phyloP scores from a whole-genome alignment of 2,888 invertebrate species.

The Slavum lentiscoides region DNA sequence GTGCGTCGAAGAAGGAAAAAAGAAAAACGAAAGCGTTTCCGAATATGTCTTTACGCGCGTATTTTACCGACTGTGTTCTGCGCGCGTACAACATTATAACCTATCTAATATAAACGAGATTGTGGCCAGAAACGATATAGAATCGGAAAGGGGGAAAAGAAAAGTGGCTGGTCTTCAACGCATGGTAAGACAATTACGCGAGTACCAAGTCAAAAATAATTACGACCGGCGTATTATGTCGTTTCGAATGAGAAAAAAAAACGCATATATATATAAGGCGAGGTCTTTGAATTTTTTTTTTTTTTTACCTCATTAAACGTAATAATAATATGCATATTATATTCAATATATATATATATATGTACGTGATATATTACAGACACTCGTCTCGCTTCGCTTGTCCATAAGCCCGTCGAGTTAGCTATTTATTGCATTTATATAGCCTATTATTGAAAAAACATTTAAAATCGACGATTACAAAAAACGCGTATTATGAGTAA shows the following conservation, averaged over 20 bases:
- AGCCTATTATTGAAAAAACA: too few relatives aligned
- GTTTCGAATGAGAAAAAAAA: background rate
- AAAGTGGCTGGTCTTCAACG: constrained; percentile 46
- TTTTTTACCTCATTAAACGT: background rate
- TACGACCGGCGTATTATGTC: background rate
- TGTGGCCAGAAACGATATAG: constrained; percentile 20
- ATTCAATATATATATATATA: too few relatives aligned
- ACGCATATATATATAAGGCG: background rate
- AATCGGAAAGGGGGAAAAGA: constrained; percentile 38
- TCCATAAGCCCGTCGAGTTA: too few relatives aligned
- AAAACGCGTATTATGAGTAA: too few relatives aligned
- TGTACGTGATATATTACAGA: too few relatives aligned
- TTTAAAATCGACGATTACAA: too few relatives aligned
- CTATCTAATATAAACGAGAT: background rate
- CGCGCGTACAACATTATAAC: too few relatives aligned
- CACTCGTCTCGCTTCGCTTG: too few relatives aligned
- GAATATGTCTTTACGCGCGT: constrained; percentile 17
- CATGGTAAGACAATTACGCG: constrained; percentile 48
- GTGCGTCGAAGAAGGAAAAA: background rate
- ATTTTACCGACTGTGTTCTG: background rate
- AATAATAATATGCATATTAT: too few relatives aligned
- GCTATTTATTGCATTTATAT: too few relatives aligned
- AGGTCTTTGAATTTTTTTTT: background rate
- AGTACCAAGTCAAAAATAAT: constrained; percentile 34
- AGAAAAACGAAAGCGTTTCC: constrained; percentile 44